Base-by-base conservation (phyloP, 1,140 invertebrate genomes). In the Penaeus japonicus region DNA sequence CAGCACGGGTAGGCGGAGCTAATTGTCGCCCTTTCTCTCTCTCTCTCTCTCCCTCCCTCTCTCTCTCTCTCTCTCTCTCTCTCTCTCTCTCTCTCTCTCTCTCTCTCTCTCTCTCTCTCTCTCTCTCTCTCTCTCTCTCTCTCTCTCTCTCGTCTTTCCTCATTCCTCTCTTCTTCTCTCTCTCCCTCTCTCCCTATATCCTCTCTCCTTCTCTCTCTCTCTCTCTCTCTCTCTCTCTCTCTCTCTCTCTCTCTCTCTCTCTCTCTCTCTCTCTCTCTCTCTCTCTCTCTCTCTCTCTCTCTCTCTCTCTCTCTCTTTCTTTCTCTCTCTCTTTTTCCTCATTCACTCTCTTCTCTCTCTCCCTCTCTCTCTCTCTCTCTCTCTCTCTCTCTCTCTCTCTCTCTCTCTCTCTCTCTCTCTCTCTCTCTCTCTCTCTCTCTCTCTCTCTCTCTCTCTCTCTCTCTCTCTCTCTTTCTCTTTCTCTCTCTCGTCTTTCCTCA, bases 181-280 rank as follows among this genome's bases (percentile, higher is more conserved):
- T 39, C 10, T 47, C 30, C 27, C 57, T 57, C 53, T 54, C 80
- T n/a, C n/a, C n/a, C 59, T 62, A 22, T 32, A 22, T 54, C 5
- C 22, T 27, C 55, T 57, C 55, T 27, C n/a, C 32, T 32, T 35
- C 54, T 79, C 77, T 47, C 39, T 79, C 39, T 47, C 77, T 79
- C 77, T 79, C n/a, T 83, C 55, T 35, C 39, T 30, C 27, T 62
- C 54, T 39, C n/a, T 39, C 39, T 39, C 54, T 39, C 27, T 57
- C 30, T 53, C 32, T 35, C n/a, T 53, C 53, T 62, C n/a, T 62
- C 35, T 53, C 53, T 53, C 35, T 47, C 82, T 59, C 53, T 81
- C 54, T 59, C 80, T 57, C 55, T 82, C 55, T 59, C 55, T 82
- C 65, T 55, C 35, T 84, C 83, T 75, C 83, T 84, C 62, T 54